Base-by-base conservation (phyloP, 2,888 invertebrate genomes). In the Eueremaeus valkanovi region DNA sequence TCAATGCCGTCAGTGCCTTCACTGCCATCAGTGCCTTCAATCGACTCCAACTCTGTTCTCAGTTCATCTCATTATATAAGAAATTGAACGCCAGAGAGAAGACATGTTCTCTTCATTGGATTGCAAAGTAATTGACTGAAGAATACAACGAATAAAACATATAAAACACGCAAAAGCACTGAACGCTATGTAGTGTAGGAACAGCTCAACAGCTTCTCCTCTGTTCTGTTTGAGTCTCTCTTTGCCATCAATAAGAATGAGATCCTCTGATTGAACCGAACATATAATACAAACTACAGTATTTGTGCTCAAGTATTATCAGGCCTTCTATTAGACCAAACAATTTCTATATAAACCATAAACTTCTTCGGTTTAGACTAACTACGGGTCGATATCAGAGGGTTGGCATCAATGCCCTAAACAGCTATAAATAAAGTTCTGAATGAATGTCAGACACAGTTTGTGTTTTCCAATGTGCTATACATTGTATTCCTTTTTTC, bases 361-460 rank as follows among this genome's bases (percentile, higher is more conserved):
- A 58, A 27, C 27, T 18, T 51, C 27, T 58, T 63, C n/a, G 31
- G 2, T 58, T 29, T 6, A 27, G 63, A n/a, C 33, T 9, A 63
- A 33, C 31, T 63, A 6, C 8, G 33, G 63, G 63, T 63, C 63
- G 63, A 33, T 63, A 63, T 63, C n/a, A 63, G 31, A 33, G 58
- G 18, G 33, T 63, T 63, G 29, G 31, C 63, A 63, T 63, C 33
- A 63, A 63, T 31, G 63, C 27, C 58, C 24, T 58, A 18, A 58
- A 58, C 24, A 16, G 31, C 63, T 33, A 63, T 63, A 63, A 63
- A 63, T 63, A 33, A 27, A 29, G 27, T 58, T 29, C 16, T 33
- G 33, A 33, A 33, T 63, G 33, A 33, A 33, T 63, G 63, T 33
- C 31, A n/a, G n/a, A n/a, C n/a, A 63, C 63, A 3, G 33, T 33